These are phyloP conservation scores for Cataglyphis hispanica DNA, from an alignment of 1,140 invertebrate species.

Conservation along the genomic window DNA sequence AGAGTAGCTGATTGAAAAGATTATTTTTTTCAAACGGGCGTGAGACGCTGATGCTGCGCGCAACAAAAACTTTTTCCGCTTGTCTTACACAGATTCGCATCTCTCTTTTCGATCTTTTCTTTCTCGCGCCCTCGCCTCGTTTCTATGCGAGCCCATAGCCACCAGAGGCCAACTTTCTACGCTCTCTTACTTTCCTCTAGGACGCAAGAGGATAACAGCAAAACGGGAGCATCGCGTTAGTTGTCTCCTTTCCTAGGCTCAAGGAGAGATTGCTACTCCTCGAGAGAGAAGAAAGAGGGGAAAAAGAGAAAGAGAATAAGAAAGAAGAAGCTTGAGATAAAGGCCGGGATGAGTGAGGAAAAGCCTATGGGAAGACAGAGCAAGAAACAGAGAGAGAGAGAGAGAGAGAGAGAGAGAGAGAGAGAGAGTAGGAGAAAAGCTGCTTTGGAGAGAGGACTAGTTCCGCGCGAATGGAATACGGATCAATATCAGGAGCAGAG, in stretches of 20 bases:
- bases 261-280: neutral
- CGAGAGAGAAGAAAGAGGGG: neutral
- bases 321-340: neutral
- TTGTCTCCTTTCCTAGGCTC: neutral
- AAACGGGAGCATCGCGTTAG: neutral
- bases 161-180: conserved; percentile 11
- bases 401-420: neutral
- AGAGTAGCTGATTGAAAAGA: conserved; percentile 5
- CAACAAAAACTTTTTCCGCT: neutral
- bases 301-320: neutral
- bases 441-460: conserved; percentile 50
- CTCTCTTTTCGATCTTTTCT: conserved; percentile 13
- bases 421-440: conserved; percentile 16
- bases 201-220: neutral
- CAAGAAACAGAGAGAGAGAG: neutral
- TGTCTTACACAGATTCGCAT: neutral
- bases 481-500: conserved; percentile 70
- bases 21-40: neutral
- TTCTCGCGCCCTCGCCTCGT: neutral
- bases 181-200: conserved; percentile 17
- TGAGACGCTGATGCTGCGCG: neutral
- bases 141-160: neutral
- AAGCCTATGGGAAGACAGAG: conserved; percentile 2
- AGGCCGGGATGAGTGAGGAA: neutral
- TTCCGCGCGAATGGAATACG: conserved; percentile 65